Evolutionary conservation across 2,797 vertebrate genomes (phyloP).

Genomic region (Odontamblyopus rebecca): DNA sequence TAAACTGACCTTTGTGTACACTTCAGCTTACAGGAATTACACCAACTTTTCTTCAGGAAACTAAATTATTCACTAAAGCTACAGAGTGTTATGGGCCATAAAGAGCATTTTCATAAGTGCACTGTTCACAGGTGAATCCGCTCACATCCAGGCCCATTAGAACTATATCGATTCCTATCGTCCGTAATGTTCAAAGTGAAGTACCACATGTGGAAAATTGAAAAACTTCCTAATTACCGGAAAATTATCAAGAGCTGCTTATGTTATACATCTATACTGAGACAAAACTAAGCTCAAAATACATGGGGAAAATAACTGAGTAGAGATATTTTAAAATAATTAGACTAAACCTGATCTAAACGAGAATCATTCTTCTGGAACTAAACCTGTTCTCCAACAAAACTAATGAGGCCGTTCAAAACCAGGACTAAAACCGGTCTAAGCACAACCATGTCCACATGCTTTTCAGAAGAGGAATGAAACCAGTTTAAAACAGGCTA

Average conservation of each 20-base stretch:
- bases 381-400: neutral
- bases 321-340: no score
- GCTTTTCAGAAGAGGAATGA: slow-evolving; percentile 37
- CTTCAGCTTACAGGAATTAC: slow-evolving; percentile 29
- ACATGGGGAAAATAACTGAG: no score
- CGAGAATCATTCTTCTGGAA: neutral
- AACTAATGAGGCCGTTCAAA: no score
- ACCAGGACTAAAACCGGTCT: neutral
- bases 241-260: no score
- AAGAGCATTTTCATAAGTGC: slow-evolving; percentile 25
- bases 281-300: no score
- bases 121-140: slow-evolving; percentile 23
- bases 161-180: slow-evolving; percentile 6
- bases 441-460: neutral
- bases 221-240: no score
- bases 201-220: no score
- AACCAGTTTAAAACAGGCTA: slow-evolving; percentile 15
- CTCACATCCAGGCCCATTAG: slow-evolving; percentile 27
- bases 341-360: no score
- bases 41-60: slow-evolving; percentile 27
- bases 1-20: slow-evolving; percentile 1
- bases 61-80: slow-evolving; percentile 37
- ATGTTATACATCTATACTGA: no score
- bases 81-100: slow-evolving; percentile 24
- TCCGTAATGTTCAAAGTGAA: slow-evolving; percentile 9